Base-by-base conservation (phyloP, 1,140 invertebrate species). In the Rhynchophorus ferrugineus region DNA sequence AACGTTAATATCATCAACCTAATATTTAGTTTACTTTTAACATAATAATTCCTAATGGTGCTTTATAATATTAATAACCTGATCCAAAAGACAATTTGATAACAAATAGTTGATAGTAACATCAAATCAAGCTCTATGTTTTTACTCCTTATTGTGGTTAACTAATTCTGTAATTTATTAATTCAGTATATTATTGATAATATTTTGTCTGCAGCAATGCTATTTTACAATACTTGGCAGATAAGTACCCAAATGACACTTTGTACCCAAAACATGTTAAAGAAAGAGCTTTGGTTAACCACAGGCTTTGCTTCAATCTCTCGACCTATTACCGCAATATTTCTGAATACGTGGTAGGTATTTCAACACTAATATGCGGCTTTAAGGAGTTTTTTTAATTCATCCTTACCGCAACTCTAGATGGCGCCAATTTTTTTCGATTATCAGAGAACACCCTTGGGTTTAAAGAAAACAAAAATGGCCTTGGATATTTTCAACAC, bases 171-270 rank as follows among this genome's bases (percentile, higher is more conserved):
- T n/a, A n/a, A n/a, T n/a, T n/a, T n/a, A n/a, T n/a, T n/a, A n/a
- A n/a, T n/a, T n/a, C n/a, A n/a, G n/a, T n/a, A n/a, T n/a, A n/a
- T n/a, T n/a, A n/a, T n/a, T n/a, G n/a, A n/a, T n/a, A n/a, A n/a
- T n/a, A n/a, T n/a, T n/a, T n/a, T n/a, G n/a, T n/a, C n/a, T n/a
- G 21, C 57, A 78, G 83, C 59, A 82, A 83, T 57, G 85, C 86
- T 0, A 88, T 89, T 61, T 67, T 86, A 44, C 83, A 84, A 68
- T 89, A 89, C 66, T 65, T 89, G 42, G 84, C 79, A 35, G 83
- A 86, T 33, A 81, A 84, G 65, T 87, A 85, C 59, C 75, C 71
- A 19, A 78, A 76, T 24, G 73, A 76, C 8, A 69, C 73, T 22
- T 66, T 88, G 0, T 89, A 89, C 66, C 86, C 86, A 0, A 76